A percentile compares a stretch with the other conserved stretches of the same genome.
Conservation (phyloP, 1,140 invertebrate species). For the Euura lappo region DNA sequence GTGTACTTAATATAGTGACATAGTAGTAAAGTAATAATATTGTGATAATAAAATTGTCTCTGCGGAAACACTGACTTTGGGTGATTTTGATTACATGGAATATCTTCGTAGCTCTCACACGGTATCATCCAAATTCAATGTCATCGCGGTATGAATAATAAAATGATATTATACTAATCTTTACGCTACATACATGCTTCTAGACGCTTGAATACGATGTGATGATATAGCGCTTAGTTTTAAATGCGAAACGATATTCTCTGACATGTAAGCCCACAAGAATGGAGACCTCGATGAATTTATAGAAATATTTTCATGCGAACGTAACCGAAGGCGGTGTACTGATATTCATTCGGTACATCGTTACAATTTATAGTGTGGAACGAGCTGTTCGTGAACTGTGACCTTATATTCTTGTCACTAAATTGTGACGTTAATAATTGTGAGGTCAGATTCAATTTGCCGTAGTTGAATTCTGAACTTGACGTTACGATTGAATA, state of each 20-base stretch:
- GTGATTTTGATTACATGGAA: neutral
- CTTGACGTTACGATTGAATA: too few species aligned
- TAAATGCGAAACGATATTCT: too few species aligned
- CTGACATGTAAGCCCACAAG: too few species aligned
- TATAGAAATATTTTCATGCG: too few species aligned
- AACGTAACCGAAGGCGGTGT: too few species aligned
- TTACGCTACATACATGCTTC: neutral
- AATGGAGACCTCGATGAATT: too few species aligned
- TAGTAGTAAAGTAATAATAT: neutral
- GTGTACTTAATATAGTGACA: slow-evolving; percentile 18
- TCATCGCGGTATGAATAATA: neutral
- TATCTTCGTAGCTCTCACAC: neutral
- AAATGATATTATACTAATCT: neutral
- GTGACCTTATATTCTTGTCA: too few species aligned
- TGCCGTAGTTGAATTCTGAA: too few species aligned
- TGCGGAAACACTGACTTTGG: neutral
- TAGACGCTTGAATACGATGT: neutral
- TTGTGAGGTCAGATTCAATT: too few species aligned
- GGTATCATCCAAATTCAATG: slow-evolving; percentile 6
- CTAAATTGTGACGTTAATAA: too few species aligned
- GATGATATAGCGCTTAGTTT: neutral
- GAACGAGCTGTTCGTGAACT: too few species aligned
- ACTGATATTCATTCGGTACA: neutral
- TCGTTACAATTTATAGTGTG: neutral
- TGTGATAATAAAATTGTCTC: neutral